Evolutionary conservation across 2,888 invertebrate genomes (phyloP).

Genomic region (Xylota sylvarum): DNA sequence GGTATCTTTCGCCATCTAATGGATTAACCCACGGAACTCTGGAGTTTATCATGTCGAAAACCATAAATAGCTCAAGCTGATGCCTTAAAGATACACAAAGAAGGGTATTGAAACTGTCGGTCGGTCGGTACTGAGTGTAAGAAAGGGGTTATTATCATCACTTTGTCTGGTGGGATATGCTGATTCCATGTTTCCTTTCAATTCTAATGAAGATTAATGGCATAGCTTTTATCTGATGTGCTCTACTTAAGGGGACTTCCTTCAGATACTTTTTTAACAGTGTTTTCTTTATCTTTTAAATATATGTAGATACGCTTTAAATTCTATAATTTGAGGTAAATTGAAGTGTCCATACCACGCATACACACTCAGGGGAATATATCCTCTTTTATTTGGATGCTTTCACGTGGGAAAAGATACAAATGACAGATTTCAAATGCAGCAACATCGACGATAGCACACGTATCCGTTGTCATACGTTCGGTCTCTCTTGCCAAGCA

Average conservation of each 20-base stretch:
- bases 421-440: slow-evolving; percentile 44
- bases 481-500: slow-evolving; percentile 53
- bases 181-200: slow-evolving; percentile 72
- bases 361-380: slow-evolving; percentile 8
- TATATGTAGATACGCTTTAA: slow-evolving; percentile 26
- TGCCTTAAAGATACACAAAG: slow-evolving; percentile 49
- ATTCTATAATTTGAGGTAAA: slow-evolving; percentile 58
- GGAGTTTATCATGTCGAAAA: slow-evolving; percentile 44
- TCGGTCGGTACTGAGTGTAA: background rate
- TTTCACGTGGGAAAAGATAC: slow-evolving; percentile 55
- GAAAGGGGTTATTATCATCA: slow-evolving; percentile 30
- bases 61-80: slow-evolving; percentile 53
- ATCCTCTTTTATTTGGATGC: slow-evolving; percentile 9
- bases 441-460: slow-evolving; percentile 20
- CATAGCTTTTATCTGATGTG: slow-evolving; percentile 69
- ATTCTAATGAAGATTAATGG: slow-evolving; percentile 78
- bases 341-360: slow-evolving; percentile 56
- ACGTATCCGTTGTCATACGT: slow-evolving; percentile 58
- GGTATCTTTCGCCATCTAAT: slow-evolving; percentile 53
- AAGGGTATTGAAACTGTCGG: background rate
- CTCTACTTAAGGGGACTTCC: slow-evolving; percentile 63
- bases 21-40: slow-evolving; percentile 21
- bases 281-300: slow-evolving; percentile 4
- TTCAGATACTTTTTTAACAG: slow-evolving; percentile 17
- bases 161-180: slow-evolving; percentile 60